Base-by-base conservation (phyloP, 2,113 vertebrate species). In the Siniperca chuatsi region DNA sequence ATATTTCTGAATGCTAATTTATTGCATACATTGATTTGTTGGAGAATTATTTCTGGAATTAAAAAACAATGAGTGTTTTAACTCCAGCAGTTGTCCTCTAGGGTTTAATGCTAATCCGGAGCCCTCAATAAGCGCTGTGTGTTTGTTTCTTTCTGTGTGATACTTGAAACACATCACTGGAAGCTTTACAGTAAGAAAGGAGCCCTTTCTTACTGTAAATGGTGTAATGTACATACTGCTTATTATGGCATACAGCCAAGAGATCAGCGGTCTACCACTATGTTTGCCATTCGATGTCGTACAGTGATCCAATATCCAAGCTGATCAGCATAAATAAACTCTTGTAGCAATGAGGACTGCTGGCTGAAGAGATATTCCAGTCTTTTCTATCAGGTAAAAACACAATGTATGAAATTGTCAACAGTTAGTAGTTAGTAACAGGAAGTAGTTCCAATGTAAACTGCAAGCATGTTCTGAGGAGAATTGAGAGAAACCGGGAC, bases 301-400 rank as follows among this genome's bases (percentile, higher is more conserved):
- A 40, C 60, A 73, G 23, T 76, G 52, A 67, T 66, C 70, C 64
- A 78, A 79, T 85, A 76, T 77, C 76, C 67, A 50, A 72, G 81
- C 55, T 58, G n/a, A 87, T 77, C 62, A 60, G 73, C 55, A 69
- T 79, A 68, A 79, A 72, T 75, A 62, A 71, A 48, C 67, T 58
- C 71, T n/a, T 50, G 33, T 11, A 46, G 55, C 74, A 78, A 4
- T 25, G 23, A 40, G 12, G 62, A 25, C 52, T 69, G 8, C 66
- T 52, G 37, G 23, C 62, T 61, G 23, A 60, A 50, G 25, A 69
- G 10, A 75, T 42, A 33, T 4, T 57, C 46, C 46, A 37, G 44
- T 70, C 10, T 68, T 16, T 60, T 33, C n/a, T 71, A 40, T 71
- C 21, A 48, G 40, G 25, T 55, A 21, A 37, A 29, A 20, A 82